These are phyloP conservation scores for Lapara coniferarum DNA, from an alignment of 2,888 invertebrate species.

Conservation along the genomic window DNA sequence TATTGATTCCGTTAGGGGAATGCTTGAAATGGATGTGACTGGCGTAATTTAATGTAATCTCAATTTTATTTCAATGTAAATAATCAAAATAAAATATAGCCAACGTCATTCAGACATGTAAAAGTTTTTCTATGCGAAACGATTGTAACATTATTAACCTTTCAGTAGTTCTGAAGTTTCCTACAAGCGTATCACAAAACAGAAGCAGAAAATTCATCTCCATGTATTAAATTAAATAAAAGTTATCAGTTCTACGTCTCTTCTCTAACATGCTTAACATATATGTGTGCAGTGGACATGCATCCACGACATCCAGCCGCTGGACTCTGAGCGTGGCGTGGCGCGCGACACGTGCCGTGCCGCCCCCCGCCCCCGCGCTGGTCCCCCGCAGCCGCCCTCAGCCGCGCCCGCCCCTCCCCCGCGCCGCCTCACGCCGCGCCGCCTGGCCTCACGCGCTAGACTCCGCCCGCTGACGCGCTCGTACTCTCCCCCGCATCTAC, in stretches of 20 bases:
- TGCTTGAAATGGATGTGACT: too few species aligned
- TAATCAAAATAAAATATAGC: too few species aligned
- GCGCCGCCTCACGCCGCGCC: slow-evolving; percentile 39
- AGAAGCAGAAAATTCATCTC: too few species aligned
- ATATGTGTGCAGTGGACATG: slow-evolving; percentile 90
- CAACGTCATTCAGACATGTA: neutral
- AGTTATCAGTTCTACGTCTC: too few species aligned
- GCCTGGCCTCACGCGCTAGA: slow-evolving; percentile 35
- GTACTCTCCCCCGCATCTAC: slow-evolving; percentile 34
- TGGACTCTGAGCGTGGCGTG: slow-evolving; percentile 59
- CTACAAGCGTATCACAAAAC: too few species aligned
- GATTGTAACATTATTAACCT: too few species aligned
- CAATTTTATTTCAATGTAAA: too few species aligned
- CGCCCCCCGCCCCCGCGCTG: slow-evolving; percentile 33
- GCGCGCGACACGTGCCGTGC: slow-evolving; percentile 50
- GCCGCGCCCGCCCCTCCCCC: slow-evolving; percentile 38
- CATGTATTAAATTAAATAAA: too few species aligned
- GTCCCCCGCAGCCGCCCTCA: slow-evolving; percentile 35
- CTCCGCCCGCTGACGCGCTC: slow-evolving; percentile 45
- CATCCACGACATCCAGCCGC: slow-evolving; percentile 95
- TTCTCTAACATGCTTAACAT: slow-evolving; percentile 7
- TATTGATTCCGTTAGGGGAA: too few species aligned
- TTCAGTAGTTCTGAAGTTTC: too few species aligned
- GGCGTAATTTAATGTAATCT: too few species aligned
- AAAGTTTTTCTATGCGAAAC: neutral